These are phyloP conservation scores for Acrocephalus arundinaceus DNA, from an alignment of 2,113 vertebrate species.

Conservation along the genomic window DNA sequence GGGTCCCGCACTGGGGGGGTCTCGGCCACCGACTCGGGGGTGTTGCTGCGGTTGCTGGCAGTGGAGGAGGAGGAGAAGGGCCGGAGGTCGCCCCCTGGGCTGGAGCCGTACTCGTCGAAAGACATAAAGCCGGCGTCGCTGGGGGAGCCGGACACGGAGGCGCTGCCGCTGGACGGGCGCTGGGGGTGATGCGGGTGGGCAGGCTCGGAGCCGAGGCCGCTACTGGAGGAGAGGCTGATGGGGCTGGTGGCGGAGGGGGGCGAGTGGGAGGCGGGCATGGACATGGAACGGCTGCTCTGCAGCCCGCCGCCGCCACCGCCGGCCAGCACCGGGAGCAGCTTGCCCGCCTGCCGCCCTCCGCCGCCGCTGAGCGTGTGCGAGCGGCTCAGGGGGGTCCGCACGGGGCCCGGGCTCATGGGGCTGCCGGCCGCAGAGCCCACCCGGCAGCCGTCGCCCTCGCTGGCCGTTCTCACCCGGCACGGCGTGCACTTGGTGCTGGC, in stretches of 20 bases:
- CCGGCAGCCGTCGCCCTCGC: slow-evolving; percentile 82
- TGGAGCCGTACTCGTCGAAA: slow-evolving; percentile 92
- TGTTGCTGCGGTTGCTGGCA: slow-evolving; percentile 83
- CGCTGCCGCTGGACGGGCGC: slow-evolving; percentile 88
- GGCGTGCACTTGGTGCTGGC: slow-evolving; percentile 72
- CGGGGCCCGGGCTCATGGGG: slow-evolving; percentile 85
- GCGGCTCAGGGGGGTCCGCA: slow-evolving; percentile 83
- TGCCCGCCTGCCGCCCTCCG: slow-evolving; percentile 41
- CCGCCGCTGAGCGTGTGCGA: slow-evolving; percentile 82
- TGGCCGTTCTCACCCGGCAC: slow-evolving; percentile 83
- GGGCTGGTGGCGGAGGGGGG: slow-evolving; percentile 83
- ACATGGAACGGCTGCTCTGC: slow-evolving; percentile 91
- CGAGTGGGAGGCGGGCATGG: slow-evolving; percentile 87
- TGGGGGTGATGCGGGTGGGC: slow-evolving; percentile 77
- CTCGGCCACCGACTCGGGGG: slow-evolving; percentile 87
- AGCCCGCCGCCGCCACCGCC: slow-evolving; percentile 74
- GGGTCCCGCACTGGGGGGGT: slow-evolving; percentile 82
- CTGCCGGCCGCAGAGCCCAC: slow-evolving; percentile 83
- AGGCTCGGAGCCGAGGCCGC: slow-evolving; percentile 81
- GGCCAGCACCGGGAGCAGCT: slow-evolving; percentile 53
- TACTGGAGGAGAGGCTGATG: slow-evolving; percentile 81
- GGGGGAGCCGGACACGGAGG: slow-evolving; percentile 91
- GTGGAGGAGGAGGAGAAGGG: slow-evolving; percentile 70
- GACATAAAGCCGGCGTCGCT: slow-evolving; percentile 93
- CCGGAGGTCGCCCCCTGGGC: slow-evolving; percentile 82